These are phyloP conservation scores for Dolichopus griseipennis DNA, from an alignment of 2,888 invertebrate genomes.

Conservation along the genomic window DNA sequence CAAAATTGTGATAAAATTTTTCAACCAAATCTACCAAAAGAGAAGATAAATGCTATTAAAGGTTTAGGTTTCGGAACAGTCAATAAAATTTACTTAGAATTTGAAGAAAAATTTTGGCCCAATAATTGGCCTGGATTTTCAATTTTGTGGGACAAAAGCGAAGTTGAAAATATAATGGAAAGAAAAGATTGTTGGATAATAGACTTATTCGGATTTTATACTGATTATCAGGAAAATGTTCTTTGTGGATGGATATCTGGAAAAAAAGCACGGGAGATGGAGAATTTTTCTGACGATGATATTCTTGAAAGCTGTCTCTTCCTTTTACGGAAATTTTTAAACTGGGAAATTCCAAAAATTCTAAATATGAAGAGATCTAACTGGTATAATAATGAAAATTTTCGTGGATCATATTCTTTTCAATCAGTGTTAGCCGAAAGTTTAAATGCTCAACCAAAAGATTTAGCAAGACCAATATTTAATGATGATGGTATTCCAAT, in stretches of 20 bases:
- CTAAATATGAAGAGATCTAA: constrained; percentile 44
- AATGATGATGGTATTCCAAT: constrained; percentile 41
- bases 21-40: constrained; percentile 45
- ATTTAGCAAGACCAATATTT: constrained; percentile 49
- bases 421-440: constrained; percentile 50
- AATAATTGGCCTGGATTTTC: no score
- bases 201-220: neutral
- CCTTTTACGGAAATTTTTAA: neutral
- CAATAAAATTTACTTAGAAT: constrained; percentile 55
- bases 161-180: neutral
- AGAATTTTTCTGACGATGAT: constrained; percentile 24
- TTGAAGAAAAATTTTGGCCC: constrained; percentile 47
- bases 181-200: neutral
- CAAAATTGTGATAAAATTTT: no score
- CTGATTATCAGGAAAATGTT: neutral
- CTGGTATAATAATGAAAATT: constrained; percentile 55
- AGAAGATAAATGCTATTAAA: constrained; percentile 47
- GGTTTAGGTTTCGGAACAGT: constrained; percentile 52
- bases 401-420: constrained; percentile 58
- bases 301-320: neutral
- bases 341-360: constrained; percentile 36
- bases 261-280: neutral
- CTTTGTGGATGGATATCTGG: neutral
- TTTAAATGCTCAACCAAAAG: constrained; percentile 46
- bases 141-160: constrained; percentile 51